Evolutionary conservation across 2,888 invertebrate species (phyloP), one percentile per base, ranked within the genome.

Genomic region (Andrena bucephala): DNA sequence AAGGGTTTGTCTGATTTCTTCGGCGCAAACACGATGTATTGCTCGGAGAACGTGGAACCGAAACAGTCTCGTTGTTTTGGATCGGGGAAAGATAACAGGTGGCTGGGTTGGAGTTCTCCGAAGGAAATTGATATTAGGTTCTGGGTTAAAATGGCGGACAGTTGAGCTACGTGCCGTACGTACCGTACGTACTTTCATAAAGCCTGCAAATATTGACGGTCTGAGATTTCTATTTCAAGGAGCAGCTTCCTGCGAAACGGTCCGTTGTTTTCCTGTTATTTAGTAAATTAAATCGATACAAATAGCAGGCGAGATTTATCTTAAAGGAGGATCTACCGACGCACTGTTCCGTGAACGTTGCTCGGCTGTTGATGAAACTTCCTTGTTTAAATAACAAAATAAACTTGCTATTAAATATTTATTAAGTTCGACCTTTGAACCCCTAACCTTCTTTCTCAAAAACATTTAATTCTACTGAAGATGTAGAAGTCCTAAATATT

Each of bases 121-220:
- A 29, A 74, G 69, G 81, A 81, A 82, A 82, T 81, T 81, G 81
- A 70, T 81, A 82, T 81, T 75, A 70, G 66, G 75, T 75, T 71
- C 70, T 2, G 24, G 33, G 57, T 81, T 81, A 81, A 81, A 74
- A 74, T 81, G 50, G 68, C 65, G 54, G 48, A 42, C 48, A 50
- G 50, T 36, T 16, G 42, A 16, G 24, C 33, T 29, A 57, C 31
- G 57, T 65, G 48, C 59, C 27, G 33, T 20, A 60, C 59, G 16
- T 77, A 52, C 77, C 65, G 60, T 20, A 10, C 42, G 66, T 36
- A 60, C 54, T 72, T 72, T 81, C 81, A 72, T 72, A 80, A 68
- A 80, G 36, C 33, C 27, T 0, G 67, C 72, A 81, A 81, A 80
- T 80, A 72, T 81, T 72, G 67, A 57, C 80, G 48, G 33, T 72